Percentiles rank a stretch among this genome's conserved stretches.
phyloP scores from a whole-genome alignment of 2,797 vertebrate species.

The Heterohyrax brucei region DNA sequence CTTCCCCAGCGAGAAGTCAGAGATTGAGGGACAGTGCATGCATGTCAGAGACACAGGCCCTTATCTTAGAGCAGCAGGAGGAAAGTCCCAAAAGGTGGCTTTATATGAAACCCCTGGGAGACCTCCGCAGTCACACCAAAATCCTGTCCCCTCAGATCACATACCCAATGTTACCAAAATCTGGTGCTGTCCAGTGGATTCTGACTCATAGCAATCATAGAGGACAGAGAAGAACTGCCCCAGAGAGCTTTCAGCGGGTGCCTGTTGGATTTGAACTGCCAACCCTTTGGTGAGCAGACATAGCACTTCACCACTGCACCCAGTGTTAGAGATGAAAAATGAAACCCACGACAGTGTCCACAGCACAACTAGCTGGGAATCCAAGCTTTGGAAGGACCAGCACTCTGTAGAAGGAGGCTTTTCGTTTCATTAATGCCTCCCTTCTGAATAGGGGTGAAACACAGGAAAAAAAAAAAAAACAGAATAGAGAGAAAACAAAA shows the following conservation, averaged over 20 bases:
- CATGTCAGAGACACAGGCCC: background rate
- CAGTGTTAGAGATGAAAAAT: background rate
- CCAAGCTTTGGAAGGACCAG: background rate
- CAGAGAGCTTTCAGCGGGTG: too few species aligned
- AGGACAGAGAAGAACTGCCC: too few species aligned
- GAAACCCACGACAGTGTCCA: background rate
- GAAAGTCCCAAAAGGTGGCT: background rate
- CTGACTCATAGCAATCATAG: too few species aligned
- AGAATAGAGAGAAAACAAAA: conserved; percentile 85
- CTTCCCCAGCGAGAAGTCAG: background rate
- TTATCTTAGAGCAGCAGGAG: conserved; percentile 10
- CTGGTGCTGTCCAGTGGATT: too few species aligned
- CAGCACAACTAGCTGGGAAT: background rate
- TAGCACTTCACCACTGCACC: too few species aligned
- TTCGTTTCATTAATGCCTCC: background rate
- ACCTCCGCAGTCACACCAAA: background rate
- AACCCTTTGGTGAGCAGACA: too few species aligned
- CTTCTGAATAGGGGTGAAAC: background rate
- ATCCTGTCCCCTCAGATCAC: background rate
- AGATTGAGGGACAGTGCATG: background rate
- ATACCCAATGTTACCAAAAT: background rate
- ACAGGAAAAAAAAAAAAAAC: background rate
- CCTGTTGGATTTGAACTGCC: too few species aligned
- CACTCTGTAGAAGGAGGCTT: background rate
- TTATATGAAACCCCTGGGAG: background rate